Evolutionary conservation across 2,888 invertebrate species (phyloP), one percentile per base, ranked within the genome.

Genomic region (Platynereis dumerilii): DNA sequence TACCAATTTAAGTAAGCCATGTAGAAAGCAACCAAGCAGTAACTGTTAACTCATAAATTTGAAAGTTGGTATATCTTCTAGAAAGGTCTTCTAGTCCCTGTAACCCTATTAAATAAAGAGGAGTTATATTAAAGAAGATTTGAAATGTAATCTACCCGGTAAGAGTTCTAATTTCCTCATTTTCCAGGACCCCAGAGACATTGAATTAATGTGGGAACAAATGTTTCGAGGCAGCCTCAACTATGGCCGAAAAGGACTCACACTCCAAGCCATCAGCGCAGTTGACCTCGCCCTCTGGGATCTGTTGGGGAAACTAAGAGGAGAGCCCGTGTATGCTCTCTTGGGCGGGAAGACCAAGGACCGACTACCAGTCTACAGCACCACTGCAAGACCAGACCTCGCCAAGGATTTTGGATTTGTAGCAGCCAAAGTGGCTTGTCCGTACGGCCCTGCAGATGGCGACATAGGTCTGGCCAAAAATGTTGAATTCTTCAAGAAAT

Each of bases 211-310:
- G 64, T 78, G 79, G 76, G 80, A 80, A 63, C 76, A 79, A 65
- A 80, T 80, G 80, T 80, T 78, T 66, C 68, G 79, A 12, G 70
- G 80, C 12, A 80, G 80, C 1, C 67, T 80, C 22, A 80, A 80
- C 69, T 81, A 81, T 60, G 81, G 81, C 1, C 64, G 81, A 10
- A 81, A 81, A 61, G 81, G 80, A 0, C 72, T 80, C 22, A 75
- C 80, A 5, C 66, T 80, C 24, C 80, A 80, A 63, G 79, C 80
- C 10, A 79, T 81, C 42, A 79, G 79, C 53, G 81, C 80, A 3
- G 75, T 80, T 15, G 80, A 81, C 64, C 64, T 81, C 29, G 81
- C 80, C 2, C 65, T 81, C 1, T 81, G 81, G 81, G 81, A 81
- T 65, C 69, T 80, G 27, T 72, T 80, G 1, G 81, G 81, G 0